phyloP scores from a whole-genome alignment of 1,140 invertebrate genomes.

The Acyrthosiphon pisum region DNA sequence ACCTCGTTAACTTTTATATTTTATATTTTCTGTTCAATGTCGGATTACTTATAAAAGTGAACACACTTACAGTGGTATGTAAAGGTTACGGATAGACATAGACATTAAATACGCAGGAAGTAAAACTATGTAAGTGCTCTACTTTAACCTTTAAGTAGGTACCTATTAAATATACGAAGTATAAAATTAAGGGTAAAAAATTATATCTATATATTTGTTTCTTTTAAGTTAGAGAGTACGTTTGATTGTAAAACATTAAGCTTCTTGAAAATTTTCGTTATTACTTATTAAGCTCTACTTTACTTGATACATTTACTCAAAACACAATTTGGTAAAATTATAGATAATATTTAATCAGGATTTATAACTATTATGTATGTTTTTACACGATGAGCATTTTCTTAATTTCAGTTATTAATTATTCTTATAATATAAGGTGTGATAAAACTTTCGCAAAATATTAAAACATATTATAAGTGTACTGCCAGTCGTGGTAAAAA shows the following conservation, averaged over 20 bases:
- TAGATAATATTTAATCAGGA: not conserved
- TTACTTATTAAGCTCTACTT: not conserved
- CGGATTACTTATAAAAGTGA: not conserved
- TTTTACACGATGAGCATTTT: not conserved
- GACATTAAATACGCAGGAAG: not conserved
- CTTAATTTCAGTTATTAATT: not conserved
- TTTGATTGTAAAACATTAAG: not conserved
- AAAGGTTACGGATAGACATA: not conserved
- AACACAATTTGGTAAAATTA: not conserved
- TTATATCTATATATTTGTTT: not conserved
- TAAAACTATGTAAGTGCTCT: not conserved
- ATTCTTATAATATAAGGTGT: too few relatives aligned
- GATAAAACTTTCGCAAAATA: not conserved
- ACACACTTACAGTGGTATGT: not conserved
- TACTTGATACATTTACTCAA: not conserved
- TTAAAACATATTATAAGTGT: not conserved
- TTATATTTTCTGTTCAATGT: not conserved
- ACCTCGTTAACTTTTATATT: not conserved
- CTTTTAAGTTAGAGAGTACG: not conserved
- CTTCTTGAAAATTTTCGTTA: not conserved
- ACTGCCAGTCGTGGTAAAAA: not conserved
- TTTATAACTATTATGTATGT: not conserved
- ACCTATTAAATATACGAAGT: not conserved
- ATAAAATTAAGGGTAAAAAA: not conserved
- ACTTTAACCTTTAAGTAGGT: not conserved